A percentile compares a stretch with the other conserved stretches of the same genome.
These are phyloP conservation scores for Rambutsinella grinnellia DNA, from an alignment of 2,888 invertebrate genomes.

Conservation along the genomic window DNA sequence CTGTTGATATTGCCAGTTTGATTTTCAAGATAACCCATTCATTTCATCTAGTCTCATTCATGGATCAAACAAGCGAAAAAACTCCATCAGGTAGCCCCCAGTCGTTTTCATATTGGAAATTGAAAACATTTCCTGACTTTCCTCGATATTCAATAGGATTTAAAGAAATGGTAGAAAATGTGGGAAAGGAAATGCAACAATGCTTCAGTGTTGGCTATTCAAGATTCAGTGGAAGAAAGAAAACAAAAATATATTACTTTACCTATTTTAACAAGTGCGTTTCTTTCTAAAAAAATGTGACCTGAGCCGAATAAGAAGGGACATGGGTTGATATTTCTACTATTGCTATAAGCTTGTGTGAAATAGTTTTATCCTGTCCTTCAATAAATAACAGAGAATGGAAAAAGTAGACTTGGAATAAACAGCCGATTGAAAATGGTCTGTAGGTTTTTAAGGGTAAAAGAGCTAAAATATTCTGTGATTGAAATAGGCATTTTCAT, in stretches of 20 bases:
- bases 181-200: conserved; percentile 32
- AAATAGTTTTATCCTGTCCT: too few relatives aligned
- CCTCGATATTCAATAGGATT: not conserved
- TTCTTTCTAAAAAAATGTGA: too few relatives aligned
- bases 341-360: too few relatives aligned
- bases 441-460: not conserved
- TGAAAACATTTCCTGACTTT: conserved; percentile 39
- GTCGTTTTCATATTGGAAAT: conserved; percentile 53
- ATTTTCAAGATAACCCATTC: too few relatives aligned
- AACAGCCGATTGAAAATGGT: conserved; percentile 22
- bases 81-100: conserved; percentile 50
- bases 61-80: too few relatives aligned
- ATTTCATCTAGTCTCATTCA: conserved; percentile 4
- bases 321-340: too few relatives aligned
- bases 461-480: conserved; percentile 28
- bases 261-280: too few relatives aligned
- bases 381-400: too few relatives aligned
- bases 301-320: too few relatives aligned
- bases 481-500: conserved; percentile 28
- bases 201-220: too few relatives aligned
- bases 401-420: conserved; percentile 41
- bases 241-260: too few relatives aligned
- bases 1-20: conserved; percentile 44
- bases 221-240: too few relatives aligned
- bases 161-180: conserved; percentile 12